These are phyloP conservation scores for Entomobrya proxima DNA, from an alignment of 2,888 invertebrate species.

Conservation along the genomic window DNA sequence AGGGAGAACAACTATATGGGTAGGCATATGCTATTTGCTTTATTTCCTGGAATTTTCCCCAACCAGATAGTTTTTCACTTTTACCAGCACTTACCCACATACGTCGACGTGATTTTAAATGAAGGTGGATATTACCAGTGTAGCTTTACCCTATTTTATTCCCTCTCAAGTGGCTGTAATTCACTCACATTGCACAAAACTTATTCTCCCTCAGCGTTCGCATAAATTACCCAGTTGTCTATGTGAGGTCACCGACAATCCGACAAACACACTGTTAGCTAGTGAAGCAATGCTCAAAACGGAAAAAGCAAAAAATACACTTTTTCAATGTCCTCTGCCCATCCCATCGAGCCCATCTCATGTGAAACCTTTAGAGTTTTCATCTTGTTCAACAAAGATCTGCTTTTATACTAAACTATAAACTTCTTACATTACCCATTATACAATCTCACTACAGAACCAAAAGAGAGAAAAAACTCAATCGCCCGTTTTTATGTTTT, in stretches of 20 bases:
- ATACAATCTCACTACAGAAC: no score
- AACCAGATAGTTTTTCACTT: neutral
- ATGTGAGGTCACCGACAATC: slow-evolving; percentile 53
- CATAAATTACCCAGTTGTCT: slow-evolving; percentile 67
- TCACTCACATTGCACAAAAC: slow-evolving; percentile 20
- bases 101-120: neutral
- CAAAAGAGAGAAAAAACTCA: no score
- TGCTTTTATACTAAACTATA: no score
- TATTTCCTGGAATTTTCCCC: neutral
- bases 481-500: no score
- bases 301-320: slow-evolving; percentile 25
- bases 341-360: slow-evolving; percentile 5
- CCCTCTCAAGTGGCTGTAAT: slow-evolving; percentile 10
- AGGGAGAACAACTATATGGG: no score
- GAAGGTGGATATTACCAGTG: neutral
- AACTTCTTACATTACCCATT: no score
- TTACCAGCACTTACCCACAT: neutral
- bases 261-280: slow-evolving; percentile 40
- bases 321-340: slow-evolving; percentile 59
- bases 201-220: slow-evolving; percentile 53
- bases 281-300: slow-evolving; percentile 36
- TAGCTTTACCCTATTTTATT: neutral
- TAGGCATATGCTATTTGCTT: no score
- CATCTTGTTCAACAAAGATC: no score
- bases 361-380: neutral